Conservation (phyloP, 30 jellyfish, hydroid and myxozoan species). For the Cassiopea xamachana region DNA sequence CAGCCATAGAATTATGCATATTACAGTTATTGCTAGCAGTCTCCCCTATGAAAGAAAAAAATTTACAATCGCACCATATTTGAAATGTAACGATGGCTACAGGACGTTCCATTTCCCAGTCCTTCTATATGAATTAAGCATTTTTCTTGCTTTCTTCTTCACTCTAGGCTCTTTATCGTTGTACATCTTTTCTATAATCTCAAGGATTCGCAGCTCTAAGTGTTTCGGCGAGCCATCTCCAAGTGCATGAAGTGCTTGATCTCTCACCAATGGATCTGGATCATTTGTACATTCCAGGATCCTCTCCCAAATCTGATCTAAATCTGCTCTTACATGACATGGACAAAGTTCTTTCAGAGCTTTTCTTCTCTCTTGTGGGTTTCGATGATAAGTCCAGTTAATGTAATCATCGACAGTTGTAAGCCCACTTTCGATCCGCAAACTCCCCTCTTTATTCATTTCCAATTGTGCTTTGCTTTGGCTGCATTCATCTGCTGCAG, state of each 20-base stretch:
- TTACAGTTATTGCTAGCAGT: too few species aligned
- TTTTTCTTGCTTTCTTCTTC: conserved; percentile 54
- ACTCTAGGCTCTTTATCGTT: conserved; percentile 42
- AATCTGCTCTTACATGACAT: conserved; percentile 55
- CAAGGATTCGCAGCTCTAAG: conserved; percentile 31
- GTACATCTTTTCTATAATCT: conserved; percentile 40
- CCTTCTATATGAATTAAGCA: conserved; percentile 53
- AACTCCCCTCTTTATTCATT: not conserved
- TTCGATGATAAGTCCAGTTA: conserved; percentile 35
- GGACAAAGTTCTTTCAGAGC: conserved; percentile 64
- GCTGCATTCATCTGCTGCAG: too few species aligned
- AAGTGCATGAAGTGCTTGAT: conserved; percentile 61
- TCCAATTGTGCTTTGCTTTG: not conserved
- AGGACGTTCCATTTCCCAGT: conserved; percentile 58
- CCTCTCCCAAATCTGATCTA: conserved; percentile 56
- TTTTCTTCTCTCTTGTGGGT: conserved; percentile 46
- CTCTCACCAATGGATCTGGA: conserved; percentile 53
- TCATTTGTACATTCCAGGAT: conserved; percentile 45
- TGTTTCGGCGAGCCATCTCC: conserved; percentile 65
- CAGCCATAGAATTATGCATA: too few species aligned
- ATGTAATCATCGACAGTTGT: conserved; percentile 41
- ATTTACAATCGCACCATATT: not conserved
- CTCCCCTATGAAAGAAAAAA: not conserved
- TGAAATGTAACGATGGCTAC: not conserved
- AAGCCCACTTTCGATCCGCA: conserved; percentile 2